phyloP scores from a whole-genome alignment of 2,113 vertebrate genomes.

The Oreocharis arfaki region DNA sequence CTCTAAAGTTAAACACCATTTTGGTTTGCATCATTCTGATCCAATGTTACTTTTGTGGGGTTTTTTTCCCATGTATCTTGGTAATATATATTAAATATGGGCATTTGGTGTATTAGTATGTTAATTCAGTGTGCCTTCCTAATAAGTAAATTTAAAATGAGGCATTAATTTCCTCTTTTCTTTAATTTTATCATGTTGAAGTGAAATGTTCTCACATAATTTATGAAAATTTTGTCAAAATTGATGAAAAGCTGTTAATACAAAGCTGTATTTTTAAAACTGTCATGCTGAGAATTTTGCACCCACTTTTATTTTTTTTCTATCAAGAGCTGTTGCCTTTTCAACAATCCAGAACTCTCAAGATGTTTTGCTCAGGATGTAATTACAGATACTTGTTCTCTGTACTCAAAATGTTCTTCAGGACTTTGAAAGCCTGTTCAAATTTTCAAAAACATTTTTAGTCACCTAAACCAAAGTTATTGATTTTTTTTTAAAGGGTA shows the following conservation, averaged over 20 bases:
- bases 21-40: neutral
- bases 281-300: neutral
- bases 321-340: neutral
- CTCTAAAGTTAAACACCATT: neutral
- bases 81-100: neutral
- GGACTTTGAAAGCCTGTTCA: neutral
- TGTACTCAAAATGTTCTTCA: neutral
- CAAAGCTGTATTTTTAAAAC: neutral
- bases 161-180: neutral
- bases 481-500: neutral
- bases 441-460: neutral
- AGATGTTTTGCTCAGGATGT: neutral
- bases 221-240: neutral
- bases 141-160: neutral
- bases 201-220: neutral
- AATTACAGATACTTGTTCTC: neutral
- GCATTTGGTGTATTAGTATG: accelerated
- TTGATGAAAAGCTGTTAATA: neutral
- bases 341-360: neutral
- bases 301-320: neutral
- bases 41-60: neutral
- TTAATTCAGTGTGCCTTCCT: neutral
- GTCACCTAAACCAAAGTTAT: neutral
- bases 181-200: neutral
- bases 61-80: neutral